Conservation (phyloP, 2,888 invertebrate species). For the Leucophora obtusa region DNA sequence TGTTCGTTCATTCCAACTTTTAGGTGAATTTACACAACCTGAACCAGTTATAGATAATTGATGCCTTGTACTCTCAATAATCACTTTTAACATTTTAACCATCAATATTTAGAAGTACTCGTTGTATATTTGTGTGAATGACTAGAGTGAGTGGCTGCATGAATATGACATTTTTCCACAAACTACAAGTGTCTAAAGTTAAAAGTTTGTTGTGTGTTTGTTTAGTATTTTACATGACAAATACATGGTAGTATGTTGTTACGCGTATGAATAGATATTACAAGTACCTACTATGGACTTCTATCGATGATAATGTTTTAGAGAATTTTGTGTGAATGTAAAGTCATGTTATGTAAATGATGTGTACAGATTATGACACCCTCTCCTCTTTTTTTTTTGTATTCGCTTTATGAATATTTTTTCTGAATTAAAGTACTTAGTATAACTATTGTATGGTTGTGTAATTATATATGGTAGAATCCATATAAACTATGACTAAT, state of each 20-base stretch:
- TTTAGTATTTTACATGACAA: constrained; percentile 35
- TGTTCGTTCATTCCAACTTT: neutral
- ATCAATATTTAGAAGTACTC: constrained; percentile 24
- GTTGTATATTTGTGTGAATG: neutral
- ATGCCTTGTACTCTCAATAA: constrained; percentile 51
- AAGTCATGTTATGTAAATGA: constrained; percentile 36
- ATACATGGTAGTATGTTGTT: constrained; percentile 1
- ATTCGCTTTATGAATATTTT: constrained; percentile 7
- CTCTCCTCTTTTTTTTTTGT: constrained; percentile 1
- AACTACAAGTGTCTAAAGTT: constrained; percentile 5
- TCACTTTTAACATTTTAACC: constrained; percentile 39
- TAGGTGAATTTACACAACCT: constrained; percentile 13
- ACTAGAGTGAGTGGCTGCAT: neutral
- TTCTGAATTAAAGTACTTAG: constrained; percentile 1
- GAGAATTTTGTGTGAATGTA: neutral
- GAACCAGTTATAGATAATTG: constrained; percentile 53
- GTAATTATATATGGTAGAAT: neutral
- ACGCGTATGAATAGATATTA: neutral
- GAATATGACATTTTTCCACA: constrained; percentile 45
- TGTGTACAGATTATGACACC: constrained; percentile 30
- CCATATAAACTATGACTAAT: neutral
- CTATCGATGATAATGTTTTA: constrained; percentile 8
- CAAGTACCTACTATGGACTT: neutral
- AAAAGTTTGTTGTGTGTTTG: constrained; percentile 25
- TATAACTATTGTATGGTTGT: neutral